phyloP scores from a whole-genome alignment of 1,140 invertebrate species.

The Drosophila parvula region DNA sequence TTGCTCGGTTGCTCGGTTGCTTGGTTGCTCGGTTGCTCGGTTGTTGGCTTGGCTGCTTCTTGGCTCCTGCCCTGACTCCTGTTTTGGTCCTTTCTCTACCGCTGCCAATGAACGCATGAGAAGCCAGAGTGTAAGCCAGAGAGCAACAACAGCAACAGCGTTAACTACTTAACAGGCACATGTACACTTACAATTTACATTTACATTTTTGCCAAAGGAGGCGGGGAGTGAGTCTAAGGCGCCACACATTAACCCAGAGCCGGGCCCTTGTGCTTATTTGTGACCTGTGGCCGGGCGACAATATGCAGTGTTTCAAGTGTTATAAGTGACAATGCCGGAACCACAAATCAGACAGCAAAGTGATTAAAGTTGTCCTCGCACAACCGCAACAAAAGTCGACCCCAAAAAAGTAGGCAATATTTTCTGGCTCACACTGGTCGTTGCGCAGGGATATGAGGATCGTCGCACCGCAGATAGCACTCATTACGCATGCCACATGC shows the following conservation, averaged over 20 bases:
- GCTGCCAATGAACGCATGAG: conserved; percentile 58
- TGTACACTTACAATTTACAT: conserved; percentile 59
- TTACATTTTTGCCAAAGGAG: conserved; percentile 33
- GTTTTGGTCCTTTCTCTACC: not conserved
- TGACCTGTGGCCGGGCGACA: conserved; percentile 42
- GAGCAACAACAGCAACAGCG: conserved; percentile 59
- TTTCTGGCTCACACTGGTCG: not conserved
- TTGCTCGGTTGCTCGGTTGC: conserved; percentile 18
- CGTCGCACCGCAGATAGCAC: conserved; percentile 1
- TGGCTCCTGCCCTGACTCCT: conserved; percentile 4
- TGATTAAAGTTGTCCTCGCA: conserved; percentile 47
- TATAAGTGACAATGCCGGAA: conserved; percentile 25
- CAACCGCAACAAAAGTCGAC: conserved; percentile 17
- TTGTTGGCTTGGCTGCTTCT: not conserved
- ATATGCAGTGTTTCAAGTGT: conserved; percentile 24
- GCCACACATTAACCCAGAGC: conserved; percentile 7
- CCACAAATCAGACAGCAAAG: conserved; percentile 50
- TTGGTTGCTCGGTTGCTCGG: not conserved
- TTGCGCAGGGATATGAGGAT: not conserved
- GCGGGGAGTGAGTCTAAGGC: not conserved
- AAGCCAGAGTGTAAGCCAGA: conserved; percentile 40
- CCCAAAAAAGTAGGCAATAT: conserved; percentile 48
- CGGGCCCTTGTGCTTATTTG: conserved; percentile 19
- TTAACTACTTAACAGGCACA: conserved; percentile 63
- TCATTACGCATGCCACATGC: conserved; percentile 36